Base-by-base conservation (phyloP, 2,888 invertebrate genomes). In the Choristoneura rosaceana region DNA sequence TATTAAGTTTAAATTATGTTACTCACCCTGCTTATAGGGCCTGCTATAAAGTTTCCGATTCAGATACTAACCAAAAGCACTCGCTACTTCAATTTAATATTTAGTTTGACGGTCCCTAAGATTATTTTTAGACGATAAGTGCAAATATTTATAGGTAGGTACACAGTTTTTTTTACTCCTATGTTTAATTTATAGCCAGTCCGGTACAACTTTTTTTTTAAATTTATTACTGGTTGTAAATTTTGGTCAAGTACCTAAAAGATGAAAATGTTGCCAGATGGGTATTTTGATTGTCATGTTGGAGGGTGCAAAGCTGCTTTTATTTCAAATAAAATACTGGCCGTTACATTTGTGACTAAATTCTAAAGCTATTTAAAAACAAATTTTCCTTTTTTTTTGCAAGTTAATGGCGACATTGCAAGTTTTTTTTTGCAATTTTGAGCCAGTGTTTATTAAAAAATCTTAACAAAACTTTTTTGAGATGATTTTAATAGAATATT, bases 321-420 rank as follows among this genome's bases (percentile, higher is more conserved):
- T 33, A 63, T 1, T 17, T 12, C 15, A 12, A 5, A 17, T 12
- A 65, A 65, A 65, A 65, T 41, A 15, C 58, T 58, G 58, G 66
- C 33, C 25, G 55, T 12, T 50, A 38, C 4, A 52, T 15, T 15
- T 4, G n/a, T 10, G 15, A 34, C 3, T 17, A 34, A 15, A 47
- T 17, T 15, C 7, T n/a, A 17, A 52, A 52, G 9, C n/a, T 0
- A 50, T 50, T 43, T 58, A 66, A 66, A 66, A 66, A n/a, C n/a
- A 33, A 15, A 33, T 9, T 4, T 10, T n/a, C 25, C 33, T 14
- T n/a, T 45, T 38, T 38, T 43, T 12, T 33, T 4, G 5, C 25
- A 5, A 9, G 50, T 9, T 52, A 17, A 52, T 55, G 52, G 41
- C 34, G 38, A 52, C 41, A 12, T 0, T 0, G 0, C 8, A 3